Percentiles rank a stretch among this genome's conserved stretches.
These are phyloP conservation scores for Leptopilina boulardi DNA, from an alignment of 1,140 invertebrate genomes.

Conservation along the genomic window DNA sequence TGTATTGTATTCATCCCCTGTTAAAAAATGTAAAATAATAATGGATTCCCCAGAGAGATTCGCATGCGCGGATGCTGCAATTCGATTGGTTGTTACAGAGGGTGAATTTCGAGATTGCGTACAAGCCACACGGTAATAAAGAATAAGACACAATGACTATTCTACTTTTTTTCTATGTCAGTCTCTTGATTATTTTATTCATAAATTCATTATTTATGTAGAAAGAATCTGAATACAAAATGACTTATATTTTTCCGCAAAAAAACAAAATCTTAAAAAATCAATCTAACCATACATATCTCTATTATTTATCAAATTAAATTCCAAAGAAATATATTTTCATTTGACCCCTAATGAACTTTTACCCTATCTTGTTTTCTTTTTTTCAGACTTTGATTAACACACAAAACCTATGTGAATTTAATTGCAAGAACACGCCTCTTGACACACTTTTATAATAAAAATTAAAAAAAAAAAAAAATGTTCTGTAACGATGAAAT, in stretches of 20 bases:
- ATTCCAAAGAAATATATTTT: not conserved
- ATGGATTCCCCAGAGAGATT: constrained; percentile 62
- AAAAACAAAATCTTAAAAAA: not conserved
- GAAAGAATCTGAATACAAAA: no score
- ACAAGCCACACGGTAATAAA: constrained; percentile 54
- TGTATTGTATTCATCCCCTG: constrained; percentile 38
- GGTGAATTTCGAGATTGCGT: constrained; percentile 67
- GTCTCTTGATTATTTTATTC: no score
- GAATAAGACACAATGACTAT: not conserved
- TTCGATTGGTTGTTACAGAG: constrained; percentile 68
- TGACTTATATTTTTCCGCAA: no score
- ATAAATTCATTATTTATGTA: no score
- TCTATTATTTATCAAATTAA: no score
- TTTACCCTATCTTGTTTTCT: not conserved
- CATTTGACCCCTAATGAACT: not conserved
- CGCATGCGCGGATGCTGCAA: constrained; percentile 75
- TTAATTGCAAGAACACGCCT: not conserved
- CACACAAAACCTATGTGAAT: not conserved
- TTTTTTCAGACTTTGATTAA: not conserved
- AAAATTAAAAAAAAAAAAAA: not conserved
- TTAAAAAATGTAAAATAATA: constrained; percentile 46
- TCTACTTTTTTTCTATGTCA: not conserved
- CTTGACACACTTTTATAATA: not conserved
- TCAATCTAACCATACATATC: not conserved
- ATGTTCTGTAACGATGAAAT: not conserved